Evolutionary conservation across 1,140 invertebrate genomes (phyloP).

Genomic region (Ooceraea biroi): DNA sequence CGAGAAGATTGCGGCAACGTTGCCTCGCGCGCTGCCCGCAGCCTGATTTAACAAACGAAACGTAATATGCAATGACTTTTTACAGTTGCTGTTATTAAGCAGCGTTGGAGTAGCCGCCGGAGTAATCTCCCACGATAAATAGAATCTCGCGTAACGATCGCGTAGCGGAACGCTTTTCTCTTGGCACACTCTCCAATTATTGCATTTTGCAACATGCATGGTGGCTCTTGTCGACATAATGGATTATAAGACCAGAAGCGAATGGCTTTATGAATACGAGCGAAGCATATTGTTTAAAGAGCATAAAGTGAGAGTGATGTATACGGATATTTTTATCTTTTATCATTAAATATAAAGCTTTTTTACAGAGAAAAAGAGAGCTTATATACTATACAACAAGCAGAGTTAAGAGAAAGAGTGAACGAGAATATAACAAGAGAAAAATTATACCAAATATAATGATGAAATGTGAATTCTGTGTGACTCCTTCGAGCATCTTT

Average conservation of each 20-base stretch:
- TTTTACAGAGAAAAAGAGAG: constrained; percentile 25
- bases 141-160: constrained; percentile 34
- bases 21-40: background rate
- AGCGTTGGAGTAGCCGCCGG: background rate
- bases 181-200: constrained; percentile 35
- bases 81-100: constrained; percentile 17
- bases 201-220: constrained; percentile 18
- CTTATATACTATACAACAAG: background rate
- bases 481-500: too few relatives aligned
- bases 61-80: constrained; percentile 12
- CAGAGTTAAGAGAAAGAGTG: constrained; percentile 9
- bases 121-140: constrained; percentile 2
- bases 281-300: constrained; percentile 36
- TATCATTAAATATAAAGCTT: constrained; percentile 35
- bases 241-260: constrained; percentile 17
- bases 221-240: constrained; percentile 9
- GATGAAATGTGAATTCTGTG: too few relatives aligned
- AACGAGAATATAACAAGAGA: too few relatives aligned
- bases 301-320: constrained; percentile 44
- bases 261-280: constrained; percentile 27
- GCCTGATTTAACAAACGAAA: constrained; percentile 25
- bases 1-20: background rate
- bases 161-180: constrained; percentile 25
- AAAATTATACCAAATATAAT: too few relatives aligned
- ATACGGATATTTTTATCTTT: background rate